phyloP scores from a whole-genome alignment of 2,113 vertebrate genomes.

The Bostrychus sinensis region DNA sequence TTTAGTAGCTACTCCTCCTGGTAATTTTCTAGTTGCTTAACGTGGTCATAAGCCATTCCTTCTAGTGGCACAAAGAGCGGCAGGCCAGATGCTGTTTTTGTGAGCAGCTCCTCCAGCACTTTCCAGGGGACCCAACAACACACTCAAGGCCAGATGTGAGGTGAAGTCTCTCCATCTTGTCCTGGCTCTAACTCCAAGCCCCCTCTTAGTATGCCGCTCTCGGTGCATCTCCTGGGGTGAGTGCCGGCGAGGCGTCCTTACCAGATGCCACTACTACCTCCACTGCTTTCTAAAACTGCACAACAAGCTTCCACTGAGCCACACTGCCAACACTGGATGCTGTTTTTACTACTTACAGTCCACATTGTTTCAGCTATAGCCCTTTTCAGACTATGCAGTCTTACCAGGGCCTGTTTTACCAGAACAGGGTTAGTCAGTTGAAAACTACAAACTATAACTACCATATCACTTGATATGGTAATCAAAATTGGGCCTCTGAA shows the following conservation, averaged over 20 bases:
- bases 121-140: conserved; percentile 5
- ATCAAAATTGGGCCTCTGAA: too few relatives aligned
- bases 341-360: background rate
- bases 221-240: background rate
- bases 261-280: conserved; percentile 13
- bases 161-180: conserved; percentile 6
- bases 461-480: too few relatives aligned
- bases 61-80: background rate
- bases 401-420: too few relatives aligned
- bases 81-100: conserved; percentile 21
- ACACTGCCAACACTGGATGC: background rate
- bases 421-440: too few relatives aligned
- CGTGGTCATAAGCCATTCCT: conserved; percentile 12
- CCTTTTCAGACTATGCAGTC: background rate
- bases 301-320: conserved; percentile 6
- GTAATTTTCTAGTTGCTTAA: conserved; percentile 48
- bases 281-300: conserved; percentile 1
- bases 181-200: conserved; percentile 1
- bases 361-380: background rate
- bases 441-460: too few relatives aligned
- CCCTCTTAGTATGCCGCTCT: background rate
- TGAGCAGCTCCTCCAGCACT: conserved; percentile 1
- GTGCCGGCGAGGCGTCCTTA: conserved; percentile 3
- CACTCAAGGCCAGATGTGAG: conserved; percentile 12
- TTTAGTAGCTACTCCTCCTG: conserved; percentile 34